A percentile compares a stretch with the other conserved stretches of the same genome.
These are phyloP conservation scores for Okamejei kenojei DNA, from an alignment of 2,797 vertebrate species.

Conservation along the genomic window DNA sequence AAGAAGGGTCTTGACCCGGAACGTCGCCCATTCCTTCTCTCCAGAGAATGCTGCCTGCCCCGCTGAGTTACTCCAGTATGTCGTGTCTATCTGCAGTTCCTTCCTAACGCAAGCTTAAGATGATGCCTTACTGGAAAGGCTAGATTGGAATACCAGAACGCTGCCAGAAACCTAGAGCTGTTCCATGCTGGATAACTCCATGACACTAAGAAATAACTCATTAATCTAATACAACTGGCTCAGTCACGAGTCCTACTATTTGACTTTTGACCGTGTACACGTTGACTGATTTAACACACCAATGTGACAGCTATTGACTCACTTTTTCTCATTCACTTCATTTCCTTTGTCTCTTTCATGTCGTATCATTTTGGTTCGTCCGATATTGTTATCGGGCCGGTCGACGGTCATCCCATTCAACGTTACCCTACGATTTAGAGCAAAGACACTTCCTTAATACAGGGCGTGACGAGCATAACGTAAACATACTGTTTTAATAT, in stretches of 20 bases:
- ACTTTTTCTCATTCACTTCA: conserved; percentile 33
- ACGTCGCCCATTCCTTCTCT: too few species aligned
- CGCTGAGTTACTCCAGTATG: too few species aligned
- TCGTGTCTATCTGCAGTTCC: too few species aligned
- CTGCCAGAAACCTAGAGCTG: too few species aligned
- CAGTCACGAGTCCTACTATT: background rate
- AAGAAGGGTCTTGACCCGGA: too few species aligned
- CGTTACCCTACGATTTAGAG: background rate
- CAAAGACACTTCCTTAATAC: background rate
- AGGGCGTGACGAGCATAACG: background rate
- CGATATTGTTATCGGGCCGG: background rate
- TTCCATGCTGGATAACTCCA: too few species aligned
- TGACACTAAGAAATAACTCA: too few species aligned
- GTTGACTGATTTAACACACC: background rate
- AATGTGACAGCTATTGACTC: background rate
- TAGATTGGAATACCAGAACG: too few species aligned
- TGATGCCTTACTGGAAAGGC: too few species aligned
- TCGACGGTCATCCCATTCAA: conserved; percentile 22
- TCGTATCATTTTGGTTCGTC: conserved; percentile 28
- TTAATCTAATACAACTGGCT: too few species aligned
- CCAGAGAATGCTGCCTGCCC: too few species aligned
- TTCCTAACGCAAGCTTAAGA: too few species aligned
- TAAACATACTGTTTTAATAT: background rate
- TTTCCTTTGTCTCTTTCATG: conserved; percentile 34
- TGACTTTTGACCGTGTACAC: background rate